Conservation (phyloP, 2,888 invertebrate genomes). For the Mechanitis mazaeus region DNA sequence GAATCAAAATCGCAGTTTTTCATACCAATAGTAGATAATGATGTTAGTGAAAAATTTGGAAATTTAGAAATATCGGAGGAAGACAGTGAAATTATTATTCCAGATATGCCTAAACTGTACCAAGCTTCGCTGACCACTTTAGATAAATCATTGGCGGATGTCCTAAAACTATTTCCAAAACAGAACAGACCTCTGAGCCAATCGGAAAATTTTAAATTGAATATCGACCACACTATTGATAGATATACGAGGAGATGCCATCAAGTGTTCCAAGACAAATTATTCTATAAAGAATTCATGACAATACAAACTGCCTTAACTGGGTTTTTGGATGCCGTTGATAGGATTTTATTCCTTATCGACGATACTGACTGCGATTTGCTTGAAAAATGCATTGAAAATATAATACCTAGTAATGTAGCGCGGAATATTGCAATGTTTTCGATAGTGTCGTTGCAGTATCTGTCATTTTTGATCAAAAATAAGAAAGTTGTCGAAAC, state of each 20-base stretch:
- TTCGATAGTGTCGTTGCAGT: conserved; percentile 66
- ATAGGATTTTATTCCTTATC: conserved; percentile 48
- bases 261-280: conserved; percentile 70
- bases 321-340: conserved; percentile 51
- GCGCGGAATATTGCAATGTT: conserved; percentile 61
- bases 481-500: conserved; percentile 69
- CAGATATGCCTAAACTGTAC: conserved; percentile 60
- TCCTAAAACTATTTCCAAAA: conserved; percentile 65
- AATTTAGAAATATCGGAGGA: conserved; percentile 61
- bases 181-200: conserved; percentile 69
- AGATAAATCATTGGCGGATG: conserved; percentile 59
- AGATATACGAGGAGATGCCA: conserved; percentile 68
- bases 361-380: conserved; percentile 65
- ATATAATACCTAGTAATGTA: conserved; percentile 50
- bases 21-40: conserved; percentile 59
- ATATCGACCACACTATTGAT: conserved; percentile 64
- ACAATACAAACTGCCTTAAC: conserved; percentile 57
- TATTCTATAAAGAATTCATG: conserved; percentile 66
- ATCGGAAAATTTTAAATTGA: conserved; percentile 65
- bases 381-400: conserved; percentile 62
- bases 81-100: conserved; percentile 52
- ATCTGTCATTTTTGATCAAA: conserved; percentile 68
- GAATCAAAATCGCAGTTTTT: conserved; percentile 72
- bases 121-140: conserved; percentile 45
- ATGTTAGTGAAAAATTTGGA: conserved; percentile 56